phyloP scores from a whole-genome alignment of 2,797 vertebrate genomes.

The Tauraco hartlaubi region DNA sequence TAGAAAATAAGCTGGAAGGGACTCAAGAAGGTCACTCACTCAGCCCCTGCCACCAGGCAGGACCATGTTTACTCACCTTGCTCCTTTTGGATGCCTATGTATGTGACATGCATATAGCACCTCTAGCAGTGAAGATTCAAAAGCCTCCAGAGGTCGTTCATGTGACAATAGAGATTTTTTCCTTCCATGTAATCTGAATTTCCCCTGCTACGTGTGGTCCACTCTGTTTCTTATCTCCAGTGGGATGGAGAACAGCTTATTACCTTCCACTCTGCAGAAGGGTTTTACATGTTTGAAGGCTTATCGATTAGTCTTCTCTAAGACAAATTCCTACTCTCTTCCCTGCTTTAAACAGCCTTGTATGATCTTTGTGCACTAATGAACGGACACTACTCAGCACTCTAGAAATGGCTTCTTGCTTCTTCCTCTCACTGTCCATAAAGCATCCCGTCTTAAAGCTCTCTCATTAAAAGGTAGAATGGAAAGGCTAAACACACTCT shows the following conservation, averaged over 20 bases:
- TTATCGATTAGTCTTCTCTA: neutral
- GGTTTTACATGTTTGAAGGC: neutral
- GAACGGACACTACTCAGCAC: neutral
- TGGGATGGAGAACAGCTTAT: neutral
- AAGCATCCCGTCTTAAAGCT: neutral
- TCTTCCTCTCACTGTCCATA: neutral
- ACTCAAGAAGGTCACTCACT: neutral
- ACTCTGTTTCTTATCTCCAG: neutral
- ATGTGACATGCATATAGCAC: accelerated
- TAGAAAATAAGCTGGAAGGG: neutral
- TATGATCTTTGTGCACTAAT: neutral
- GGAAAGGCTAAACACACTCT: neutral
- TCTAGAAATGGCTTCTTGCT: neutral
- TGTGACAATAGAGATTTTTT: neutral
- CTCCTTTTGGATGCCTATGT: neutral
- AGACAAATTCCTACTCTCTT: neutral
- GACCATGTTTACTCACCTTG: neutral
- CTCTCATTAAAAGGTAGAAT: neutral
- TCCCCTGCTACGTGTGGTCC: neutral
- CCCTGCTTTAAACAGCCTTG: neutral
- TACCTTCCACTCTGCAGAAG: neutral
- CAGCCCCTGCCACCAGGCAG: neutral
- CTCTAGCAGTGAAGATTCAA: neutral
- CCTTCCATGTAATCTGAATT: neutral
- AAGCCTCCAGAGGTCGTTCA: neutral